A percentile compares a stretch with the other conserved stretches of the same genome.
Evolutionary conservation across 2,113 vertebrate genomes (phyloP).

Genomic region (Hypomesus transpacificus): DNA sequence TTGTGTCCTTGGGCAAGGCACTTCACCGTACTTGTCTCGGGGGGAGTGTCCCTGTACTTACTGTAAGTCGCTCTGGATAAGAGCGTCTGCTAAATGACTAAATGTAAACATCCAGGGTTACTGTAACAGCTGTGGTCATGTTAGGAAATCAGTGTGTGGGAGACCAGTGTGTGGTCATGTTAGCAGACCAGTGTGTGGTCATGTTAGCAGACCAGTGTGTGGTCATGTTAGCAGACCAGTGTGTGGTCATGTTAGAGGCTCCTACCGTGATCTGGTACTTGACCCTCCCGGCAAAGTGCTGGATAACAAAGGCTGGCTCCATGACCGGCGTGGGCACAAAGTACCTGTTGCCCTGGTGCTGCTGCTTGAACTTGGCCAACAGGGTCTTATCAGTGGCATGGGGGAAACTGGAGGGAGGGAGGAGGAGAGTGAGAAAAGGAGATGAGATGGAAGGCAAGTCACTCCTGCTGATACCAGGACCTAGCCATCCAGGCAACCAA

Average conservation of each 20-base stretch:
- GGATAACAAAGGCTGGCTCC: constrained; percentile 96
- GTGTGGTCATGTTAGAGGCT: too few relatives aligned
- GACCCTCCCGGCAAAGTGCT: constrained; percentile 93
- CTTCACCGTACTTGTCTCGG: too few relatives aligned
- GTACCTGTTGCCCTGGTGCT: constrained; percentile 91
- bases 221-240: too few relatives aligned
- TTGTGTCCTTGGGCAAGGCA: too few relatives aligned
- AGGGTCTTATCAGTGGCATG: constrained; percentile 92
- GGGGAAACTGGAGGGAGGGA: constrained; percentile 78
- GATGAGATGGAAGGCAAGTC: neutral
- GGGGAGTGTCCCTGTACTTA: too few relatives aligned
- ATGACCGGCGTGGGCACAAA: constrained; percentile 91
- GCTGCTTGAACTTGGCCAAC: constrained; percentile 96
- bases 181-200: neutral
- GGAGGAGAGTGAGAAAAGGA: neutral
- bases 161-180: neutral
- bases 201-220: too few relatives aligned
- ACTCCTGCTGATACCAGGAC: too few relatives aligned
- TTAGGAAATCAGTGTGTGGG: neutral
- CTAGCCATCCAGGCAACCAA: too few relatives aligned
- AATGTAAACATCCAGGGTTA: too few relatives aligned
- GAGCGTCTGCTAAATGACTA: too few relatives aligned
- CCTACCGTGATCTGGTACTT: constrained; percentile 95
- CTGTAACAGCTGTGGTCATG: neutral
- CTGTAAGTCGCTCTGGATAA: too few relatives aligned